Evolutionary conservation across 2,888 invertebrate genomes (phyloP), one percentile per base, ranked within the genome.

Genomic region (Platycheirus rosarum): DNA sequence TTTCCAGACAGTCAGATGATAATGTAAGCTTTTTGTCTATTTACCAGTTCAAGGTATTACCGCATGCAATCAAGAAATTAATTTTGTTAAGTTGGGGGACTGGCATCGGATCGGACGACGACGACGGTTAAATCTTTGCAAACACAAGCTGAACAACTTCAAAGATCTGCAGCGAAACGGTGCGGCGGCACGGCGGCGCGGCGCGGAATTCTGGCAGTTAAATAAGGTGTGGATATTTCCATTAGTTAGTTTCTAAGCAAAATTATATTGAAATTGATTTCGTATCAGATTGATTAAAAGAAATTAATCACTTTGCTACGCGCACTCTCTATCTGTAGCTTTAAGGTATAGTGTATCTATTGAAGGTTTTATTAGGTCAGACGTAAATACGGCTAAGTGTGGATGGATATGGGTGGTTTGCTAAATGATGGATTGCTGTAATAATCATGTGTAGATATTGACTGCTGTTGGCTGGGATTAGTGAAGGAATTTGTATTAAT

Each of bases 61-160:
- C 80, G 63, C 75, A 65, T 80, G 75, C 80, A 80, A 80, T 80
- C 75, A 80, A 75, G 65, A 71, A 80, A 80, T 80, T 75, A 75
- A 71, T 74, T 79, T 63, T 49, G 49, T 74, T 79, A 63, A 79
- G 49, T 37, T 55, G 44, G n/a, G 26, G 7, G 32, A 46, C 44
- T 29, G 57, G 14, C 40, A 42, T 29, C 44, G 44, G 29, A 32
- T 18, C n/a, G n/a, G n/a, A n/a, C n/a, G n/a, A n/a, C n/a, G n/a
- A n/a, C n/a, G 48, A 60, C 60, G 62, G 18, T 42, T 62, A 11
- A 53, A 46, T 68, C 29, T 68, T 44, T 66, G 53, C 53, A 42
- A n/a, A 66, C 37, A 29, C 11, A n/a, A n/a, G n/a, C n/a, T n/a
- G n/a, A 53, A 42, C 26, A 16, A 23, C 26, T 49, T 37, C 26